phyloP scores from a whole-genome alignment of 2,113 vertebrate genomes.

The Chroicocephalus ridibundus region DNA sequence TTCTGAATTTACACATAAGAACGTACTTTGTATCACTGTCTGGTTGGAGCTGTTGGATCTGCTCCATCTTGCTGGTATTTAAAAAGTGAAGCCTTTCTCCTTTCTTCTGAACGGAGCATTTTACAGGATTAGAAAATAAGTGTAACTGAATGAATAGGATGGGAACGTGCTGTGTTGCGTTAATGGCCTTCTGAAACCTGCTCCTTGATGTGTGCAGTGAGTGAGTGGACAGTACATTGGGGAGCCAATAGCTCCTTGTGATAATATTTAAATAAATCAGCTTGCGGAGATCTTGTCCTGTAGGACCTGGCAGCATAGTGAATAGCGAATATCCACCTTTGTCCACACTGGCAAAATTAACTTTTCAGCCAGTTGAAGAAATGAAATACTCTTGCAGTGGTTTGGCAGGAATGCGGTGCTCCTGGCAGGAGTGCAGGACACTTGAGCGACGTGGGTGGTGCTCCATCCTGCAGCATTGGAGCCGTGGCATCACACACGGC shows the following conservation, averaged over 20 bases:
- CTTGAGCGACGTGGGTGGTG: not conserved
- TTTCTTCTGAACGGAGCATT: not conserved
- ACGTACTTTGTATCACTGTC: slow-evolving; percentile 11
- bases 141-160: not conserved
- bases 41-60: not conserved
- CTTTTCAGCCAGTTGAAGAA: not conserved
- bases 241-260: not conserved
- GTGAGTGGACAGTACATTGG: not conserved
- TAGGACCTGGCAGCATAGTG: not conserved
- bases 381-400: not conserved
- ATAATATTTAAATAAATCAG: not conserved
- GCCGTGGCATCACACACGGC: rapidly evolving
- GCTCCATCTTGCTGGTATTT: slow-evolving; percentile 11
- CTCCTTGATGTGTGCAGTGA: not conserved
- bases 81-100: not conserved
- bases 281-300: not conserved
- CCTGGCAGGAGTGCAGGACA: not conserved
- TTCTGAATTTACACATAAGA: slow-evolving; percentile 25
- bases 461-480: rapidly evolving
- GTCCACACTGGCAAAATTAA: not conserved
- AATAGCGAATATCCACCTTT: not conserved
- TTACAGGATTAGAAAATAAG: slow-evolving; percentile 16
- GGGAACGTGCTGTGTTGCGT: not conserved
- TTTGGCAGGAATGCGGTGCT: rapidly evolving
- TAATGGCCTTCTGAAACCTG: not conserved